Evolutionary conservation across 1,140 invertebrate species (phyloP).

Genomic region (Hyles vespertilio): DNA sequence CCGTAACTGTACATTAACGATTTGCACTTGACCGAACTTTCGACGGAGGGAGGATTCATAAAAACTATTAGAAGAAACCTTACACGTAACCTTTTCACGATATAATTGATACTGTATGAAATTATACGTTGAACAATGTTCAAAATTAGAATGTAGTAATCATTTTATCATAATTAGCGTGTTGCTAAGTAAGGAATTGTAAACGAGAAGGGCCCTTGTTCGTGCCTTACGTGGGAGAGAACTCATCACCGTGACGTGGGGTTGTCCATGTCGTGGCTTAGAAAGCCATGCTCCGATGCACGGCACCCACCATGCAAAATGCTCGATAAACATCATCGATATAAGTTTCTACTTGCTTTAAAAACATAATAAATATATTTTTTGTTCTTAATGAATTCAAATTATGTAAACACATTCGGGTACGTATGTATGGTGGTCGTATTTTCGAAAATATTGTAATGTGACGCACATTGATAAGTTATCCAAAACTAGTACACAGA

Average conservation of each 20-base stretch:
- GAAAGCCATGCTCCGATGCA: constrained; percentile 56
- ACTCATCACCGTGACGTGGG: constrained; percentile 65
- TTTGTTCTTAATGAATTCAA: neutral
- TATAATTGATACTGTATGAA: too few relatives aligned
- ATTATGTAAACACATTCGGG: too few relatives aligned
- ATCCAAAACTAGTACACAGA: constrained; percentile 62
- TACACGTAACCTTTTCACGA: too few relatives aligned
- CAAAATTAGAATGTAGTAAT: too few relatives aligned
- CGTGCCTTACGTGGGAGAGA: constrained; percentile 11
- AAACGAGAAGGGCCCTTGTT: neutral
- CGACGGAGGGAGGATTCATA: neutral
- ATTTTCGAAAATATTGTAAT: constrained; percentile 27
- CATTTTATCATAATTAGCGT: too few relatives aligned
- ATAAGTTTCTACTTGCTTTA: too few relatives aligned
- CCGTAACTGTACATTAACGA: too few relatives aligned
- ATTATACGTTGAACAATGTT: too few relatives aligned
- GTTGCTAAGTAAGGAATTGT: neutral
- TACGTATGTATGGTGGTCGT: too few relatives aligned
- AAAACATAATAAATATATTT: too few relatives aligned
- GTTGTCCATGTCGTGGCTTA: constrained; percentile 63
- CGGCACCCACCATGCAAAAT: constrained; percentile 42
- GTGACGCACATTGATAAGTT: constrained; percentile 69
- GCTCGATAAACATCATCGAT: constrained; percentile 8
- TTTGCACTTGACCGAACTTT: constrained; percentile 2
- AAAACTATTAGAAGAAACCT: neutral